Percentiles rank a stretch among this genome's conserved stretches.
These are phyloP conservation scores for Diploptera punctata DNA, from an alignment of 2,888 invertebrate species.

Conservation along the genomic window DNA sequence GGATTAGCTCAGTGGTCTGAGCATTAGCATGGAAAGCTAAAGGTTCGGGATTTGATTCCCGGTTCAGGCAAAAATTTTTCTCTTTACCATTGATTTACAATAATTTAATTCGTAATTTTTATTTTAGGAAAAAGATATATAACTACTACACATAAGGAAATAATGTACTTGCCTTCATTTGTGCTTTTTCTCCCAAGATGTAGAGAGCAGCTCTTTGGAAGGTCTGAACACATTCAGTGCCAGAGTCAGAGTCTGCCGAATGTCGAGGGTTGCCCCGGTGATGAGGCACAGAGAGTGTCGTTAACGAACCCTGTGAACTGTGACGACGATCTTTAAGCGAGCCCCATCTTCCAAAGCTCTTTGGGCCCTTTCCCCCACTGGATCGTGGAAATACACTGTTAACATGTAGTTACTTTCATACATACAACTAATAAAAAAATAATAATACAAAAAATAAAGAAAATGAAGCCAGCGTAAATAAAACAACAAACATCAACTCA, in stretches of 20 bases:
- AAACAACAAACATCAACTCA: no score
- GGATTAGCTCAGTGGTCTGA: no score
- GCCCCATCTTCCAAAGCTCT: constrained; percentile 78
- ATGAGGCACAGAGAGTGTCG: constrained; percentile 40
- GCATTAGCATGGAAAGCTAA: no score
- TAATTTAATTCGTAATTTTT: no score
- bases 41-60: no score
- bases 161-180: constrained; percentile 74
- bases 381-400: constrained; percentile 59
- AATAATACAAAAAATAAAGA: no score
- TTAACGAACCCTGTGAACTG: constrained; percentile 64
- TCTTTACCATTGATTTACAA: no score
- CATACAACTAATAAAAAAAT: neutral
- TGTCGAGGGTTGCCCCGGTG: constrained; percentile 61
- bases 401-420: constrained; percentile 5
- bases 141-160: no score
- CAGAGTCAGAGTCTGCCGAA: constrained; percentile 65
- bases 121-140: no score
- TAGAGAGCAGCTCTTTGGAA: constrained; percentile 82
- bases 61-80: no score
- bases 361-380: constrained; percentile 65
- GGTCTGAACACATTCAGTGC: constrained; percentile 66
- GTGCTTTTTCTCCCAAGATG: constrained; percentile 87
- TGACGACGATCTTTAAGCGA: constrained; percentile 77
- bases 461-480: no score